Percentiles rank a stretch among this genome's conserved stretches.
phyloP scores from a whole-genome alignment of 2,797 vertebrate species.

The Holocentrus rufus region DNA sequence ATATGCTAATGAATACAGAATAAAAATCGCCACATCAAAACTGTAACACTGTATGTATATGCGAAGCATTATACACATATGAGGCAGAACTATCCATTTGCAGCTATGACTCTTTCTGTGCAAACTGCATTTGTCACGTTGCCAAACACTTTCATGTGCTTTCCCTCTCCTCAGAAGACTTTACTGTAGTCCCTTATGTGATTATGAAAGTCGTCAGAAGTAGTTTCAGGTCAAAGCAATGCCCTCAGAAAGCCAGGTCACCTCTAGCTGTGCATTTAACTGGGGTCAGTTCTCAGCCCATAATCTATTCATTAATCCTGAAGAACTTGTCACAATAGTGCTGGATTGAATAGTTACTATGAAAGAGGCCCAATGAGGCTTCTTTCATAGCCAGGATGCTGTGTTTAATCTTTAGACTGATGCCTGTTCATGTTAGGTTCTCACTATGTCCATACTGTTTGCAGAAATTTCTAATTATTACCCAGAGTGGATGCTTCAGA shows the following conservation, averaged over 20 bases:
- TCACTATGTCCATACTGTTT: conserved; percentile 1
- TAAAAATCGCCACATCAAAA: background rate
- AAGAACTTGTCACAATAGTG: background rate
- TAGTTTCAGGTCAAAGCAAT: no score
- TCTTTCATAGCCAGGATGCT: background rate
- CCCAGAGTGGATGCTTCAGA: conserved; percentile 8
- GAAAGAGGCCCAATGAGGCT: background rate
- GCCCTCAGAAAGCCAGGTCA: no score
- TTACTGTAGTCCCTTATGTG: background rate
- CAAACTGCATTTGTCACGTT: background rate
- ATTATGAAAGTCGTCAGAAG: background rate
- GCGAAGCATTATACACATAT: no score
- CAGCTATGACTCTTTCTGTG: background rate
- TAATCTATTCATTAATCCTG: conserved; percentile 16
- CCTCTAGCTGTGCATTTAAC: conserved; percentile 1
- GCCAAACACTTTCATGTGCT: background rate
- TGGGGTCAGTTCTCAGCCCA: background rate
- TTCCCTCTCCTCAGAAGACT: background rate
- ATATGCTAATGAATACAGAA: background rate
- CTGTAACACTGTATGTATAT: no score
- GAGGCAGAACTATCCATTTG: background rate
- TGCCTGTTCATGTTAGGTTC: conserved; percentile 1
- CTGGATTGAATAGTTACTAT: conserved; percentile 21
- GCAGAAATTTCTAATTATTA: conserved; percentile 37
- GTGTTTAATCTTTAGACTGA: conserved; percentile 33